Base-by-base conservation (phyloP, 2,888 invertebrate species). In the Hyposoter dolosus region DNA sequence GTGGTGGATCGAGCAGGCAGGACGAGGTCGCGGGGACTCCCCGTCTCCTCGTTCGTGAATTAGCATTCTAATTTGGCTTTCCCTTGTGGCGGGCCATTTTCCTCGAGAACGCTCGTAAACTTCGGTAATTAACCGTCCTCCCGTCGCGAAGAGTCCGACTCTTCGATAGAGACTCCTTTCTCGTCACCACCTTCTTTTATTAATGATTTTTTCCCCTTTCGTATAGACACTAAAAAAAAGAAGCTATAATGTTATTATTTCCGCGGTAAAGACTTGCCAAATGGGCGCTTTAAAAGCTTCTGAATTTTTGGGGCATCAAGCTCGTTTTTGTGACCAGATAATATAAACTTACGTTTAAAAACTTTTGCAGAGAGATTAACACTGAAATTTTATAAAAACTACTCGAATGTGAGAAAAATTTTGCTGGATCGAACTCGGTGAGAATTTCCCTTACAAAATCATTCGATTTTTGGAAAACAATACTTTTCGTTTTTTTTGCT, bases 41-140 rank as follows among this genome's bases (percentile, higher is more conserved):
- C 40, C 85, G 82, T 71, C 56, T 66, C 50, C 66, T 71, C 82
- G 88, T 65, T 79, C 71, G 92, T 91, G 90, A 93, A 93, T 93
- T 93, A 93, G 92, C 91, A 93, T 93, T 91, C 90, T 91, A 93
- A 93, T 93, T 91, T 90, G 90, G 87, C 88, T 85, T 88, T 89
- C 83, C 84, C 83, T 77, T 79, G 80, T 82, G 75, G 82, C 86
- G 56, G 43, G 60, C 35, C 45, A 69, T 35, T 75, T 56, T 68
- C 47, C 40, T 82, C 88, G 81, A 76, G 88, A 85, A 87, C 82
- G 90, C 90, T 92, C 92, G 91, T 93, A 92, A 93, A 93, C 91
- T 92, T 92, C 88, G 88, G 87, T 91, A 93, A 93, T 93, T 92
- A 93, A 93, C 90, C 82, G 88, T 88, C 45, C 78, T 87, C 86